Evolutionary conservation across 2,797 vertebrate species (phyloP), one percentile per base, ranked within the genome.

Genomic region (Catharus ustulatus): DNA sequence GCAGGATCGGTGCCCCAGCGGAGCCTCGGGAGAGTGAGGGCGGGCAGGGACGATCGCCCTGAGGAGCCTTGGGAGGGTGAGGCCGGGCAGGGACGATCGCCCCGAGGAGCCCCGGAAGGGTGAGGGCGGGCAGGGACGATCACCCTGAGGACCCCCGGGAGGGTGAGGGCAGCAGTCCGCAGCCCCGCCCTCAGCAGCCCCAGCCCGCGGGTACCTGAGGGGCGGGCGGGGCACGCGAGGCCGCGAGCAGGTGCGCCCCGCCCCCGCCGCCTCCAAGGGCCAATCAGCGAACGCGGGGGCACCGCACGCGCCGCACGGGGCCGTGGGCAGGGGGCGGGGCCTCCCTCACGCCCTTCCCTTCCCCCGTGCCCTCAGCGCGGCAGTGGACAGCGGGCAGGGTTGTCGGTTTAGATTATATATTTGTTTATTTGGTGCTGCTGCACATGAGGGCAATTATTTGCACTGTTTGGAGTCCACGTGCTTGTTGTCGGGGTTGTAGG

Each of bases 401-500:
- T 4, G 3, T 5, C 0, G 0, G 8, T 57, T 43, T 20, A 5
- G 6, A 8, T 42, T 32, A 22, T 69, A 52, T 40, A 59, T 84
- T 72, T 46, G 22, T 9, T 23, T 54, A n/a, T 61, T 59, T 32
- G 21, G 3, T 20, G 5, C 10, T 40, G 15, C 6, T 7, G 42
- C 15, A 17, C 18, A 1, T 4, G 26, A 6, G 1, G 8, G 15
- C 1, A 17, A 1, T 4, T 73, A 61, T 24, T 6, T 30, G 63
- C 86, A 52, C 95, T 98, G 98, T 36, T 69, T 62, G 1, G 91
- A 23, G 84, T 97, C 76, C 23, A 98, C 58, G 0, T 81, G 0
- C 24, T 43, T 84, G 72, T 98, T 0, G 0, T 97, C 32, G 1
- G 88, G 7, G 30, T 97, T 94, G 86, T 98, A 99, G 3, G 94